These are phyloP conservation scores for Karalla daura DNA, from an alignment of 2,797 vertebrate species.

Conservation along the genomic window DNA sequence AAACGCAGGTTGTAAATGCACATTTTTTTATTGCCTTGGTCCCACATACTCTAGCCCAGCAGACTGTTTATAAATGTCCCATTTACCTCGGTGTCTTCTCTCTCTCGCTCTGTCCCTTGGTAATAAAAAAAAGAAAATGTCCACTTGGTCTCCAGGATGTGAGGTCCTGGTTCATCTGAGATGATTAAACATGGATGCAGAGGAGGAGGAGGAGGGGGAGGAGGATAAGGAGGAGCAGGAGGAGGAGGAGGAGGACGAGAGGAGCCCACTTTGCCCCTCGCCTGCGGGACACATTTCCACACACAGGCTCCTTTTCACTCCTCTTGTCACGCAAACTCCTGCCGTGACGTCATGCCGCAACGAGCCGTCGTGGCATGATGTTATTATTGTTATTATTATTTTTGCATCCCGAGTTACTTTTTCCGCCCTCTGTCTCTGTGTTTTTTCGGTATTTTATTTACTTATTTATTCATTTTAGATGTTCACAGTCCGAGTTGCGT, in stretches of 20 bases:
- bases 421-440: too few species aligned
- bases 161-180: constrained; percentile 63
- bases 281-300: constrained; percentile 36
- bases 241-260: constrained; percentile 76
- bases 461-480: too few species aligned
- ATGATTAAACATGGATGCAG: constrained; percentile 77
- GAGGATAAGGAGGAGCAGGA: constrained; percentile 62
- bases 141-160: too few species aligned
- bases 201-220: constrained; percentile 54
- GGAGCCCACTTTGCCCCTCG: constrained; percentile 24
- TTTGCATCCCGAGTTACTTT: too few species aligned
- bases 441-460: too few species aligned
- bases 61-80: too few species aligned
- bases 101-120: neutral
- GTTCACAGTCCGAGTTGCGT: too few species aligned
- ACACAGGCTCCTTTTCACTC: constrained; percentile 16
- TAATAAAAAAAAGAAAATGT: neutral
- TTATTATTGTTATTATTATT: too few species aligned
- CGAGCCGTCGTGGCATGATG: too few species aligned
- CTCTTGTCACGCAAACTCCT: constrained; percentile 41
- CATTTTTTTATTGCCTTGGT: too few species aligned
- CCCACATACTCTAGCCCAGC: too few species aligned
- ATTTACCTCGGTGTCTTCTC: neutral
- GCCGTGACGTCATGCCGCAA: neutral
- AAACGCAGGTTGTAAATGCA: too few species aligned